Evolutionary conservation across 2,888 invertebrate genomes (phyloP).

Genomic region (Lasioglossum malachurum): DNA sequence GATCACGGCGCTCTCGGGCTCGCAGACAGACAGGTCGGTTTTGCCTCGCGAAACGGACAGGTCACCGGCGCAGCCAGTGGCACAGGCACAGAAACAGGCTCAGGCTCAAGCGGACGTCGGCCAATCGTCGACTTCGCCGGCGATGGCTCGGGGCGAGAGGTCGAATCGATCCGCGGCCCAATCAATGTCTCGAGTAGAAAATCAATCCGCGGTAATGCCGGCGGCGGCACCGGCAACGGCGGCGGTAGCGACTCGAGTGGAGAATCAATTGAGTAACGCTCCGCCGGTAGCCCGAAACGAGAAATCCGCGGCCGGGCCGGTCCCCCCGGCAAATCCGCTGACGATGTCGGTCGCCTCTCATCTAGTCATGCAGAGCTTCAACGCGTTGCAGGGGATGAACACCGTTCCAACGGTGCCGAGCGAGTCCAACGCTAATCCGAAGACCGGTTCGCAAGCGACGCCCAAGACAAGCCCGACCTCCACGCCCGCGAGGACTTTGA

Average conservation of each 20-base stretch:
- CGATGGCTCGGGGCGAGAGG: conserved; percentile 51
- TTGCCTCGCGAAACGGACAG: conserved; percentile 32
- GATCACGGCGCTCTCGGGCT: conserved; percentile 40
- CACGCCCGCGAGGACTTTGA: conserved; percentile 27
- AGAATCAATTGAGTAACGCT: conserved; percentile 55
- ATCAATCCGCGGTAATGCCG: conserved; percentile 44
- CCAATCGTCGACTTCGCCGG: conserved; percentile 17
- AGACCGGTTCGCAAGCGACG: conserved; percentile 1
- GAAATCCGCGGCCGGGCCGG: conserved; percentile 38
- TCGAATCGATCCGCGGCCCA: conserved; percentile 50
- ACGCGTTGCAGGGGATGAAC: conserved; percentile 75
- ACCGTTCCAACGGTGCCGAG: neutral
- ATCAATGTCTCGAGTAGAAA: conserved; percentile 65
- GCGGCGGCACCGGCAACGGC: neutral
- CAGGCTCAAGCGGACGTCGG: conserved; percentile 22
- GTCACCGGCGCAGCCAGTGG: conserved; percentile 15
- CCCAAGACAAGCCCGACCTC: conserved; percentile 41
- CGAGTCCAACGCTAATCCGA: neutral
- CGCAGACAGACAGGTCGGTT: conserved; percentile 40
- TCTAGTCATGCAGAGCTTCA: conserved; percentile 80
- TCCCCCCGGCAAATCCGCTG: conserved; percentile 65
- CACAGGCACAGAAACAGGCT: neutral
- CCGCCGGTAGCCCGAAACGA: conserved; percentile 45
- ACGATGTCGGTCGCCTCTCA: conserved; percentile 78
- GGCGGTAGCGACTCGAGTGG: conserved; percentile 33